Evolutionary conservation across 1,140 invertebrate genomes (phyloP).

Genomic region (Lucilia sericata): DNA sequence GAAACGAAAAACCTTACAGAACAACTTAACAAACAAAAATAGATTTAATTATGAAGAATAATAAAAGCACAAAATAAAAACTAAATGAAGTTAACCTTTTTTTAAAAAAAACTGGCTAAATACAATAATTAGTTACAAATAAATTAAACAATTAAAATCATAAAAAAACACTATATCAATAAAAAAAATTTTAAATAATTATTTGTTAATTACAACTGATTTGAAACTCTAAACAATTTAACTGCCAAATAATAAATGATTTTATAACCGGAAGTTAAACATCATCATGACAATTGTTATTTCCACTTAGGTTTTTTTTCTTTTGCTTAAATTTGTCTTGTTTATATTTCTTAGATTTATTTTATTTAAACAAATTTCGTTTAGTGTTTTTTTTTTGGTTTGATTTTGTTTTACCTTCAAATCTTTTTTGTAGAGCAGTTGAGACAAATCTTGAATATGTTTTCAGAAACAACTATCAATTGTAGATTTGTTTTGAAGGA

Average conservation of each 20-base stretch:
- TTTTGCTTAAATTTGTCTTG: neutral
- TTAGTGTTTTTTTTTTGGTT: neutral
- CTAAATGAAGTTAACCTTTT: neutral
- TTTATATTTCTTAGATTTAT: neutral
- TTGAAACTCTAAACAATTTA: neutral
- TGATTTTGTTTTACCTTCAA: constrained; percentile 12
- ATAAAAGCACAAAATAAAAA: neutral
- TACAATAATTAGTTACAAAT: neutral
- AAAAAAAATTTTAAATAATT: constrained; percentile 9
- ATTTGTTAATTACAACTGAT: neutral
- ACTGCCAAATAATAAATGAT: neutral
- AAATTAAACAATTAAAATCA: neutral
- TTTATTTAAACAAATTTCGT: neutral
- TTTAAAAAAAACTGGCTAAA: neutral
- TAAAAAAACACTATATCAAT: neutral
- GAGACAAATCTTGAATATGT: constrained; percentile 9
- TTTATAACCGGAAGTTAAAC: neutral
- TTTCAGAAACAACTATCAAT: constrained; percentile 17
- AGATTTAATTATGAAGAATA: neutral
- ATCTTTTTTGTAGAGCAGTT: neutral
- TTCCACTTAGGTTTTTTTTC: constrained; percentile 3
- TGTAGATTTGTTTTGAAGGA: constrained; percentile 16
- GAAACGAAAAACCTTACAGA: neutral
- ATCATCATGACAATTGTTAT: constrained; percentile 25
- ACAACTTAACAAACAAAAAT: neutral